Conservation (phyloP, 1,140 invertebrate species). For the Agraylea sexmaculata region DNA sequence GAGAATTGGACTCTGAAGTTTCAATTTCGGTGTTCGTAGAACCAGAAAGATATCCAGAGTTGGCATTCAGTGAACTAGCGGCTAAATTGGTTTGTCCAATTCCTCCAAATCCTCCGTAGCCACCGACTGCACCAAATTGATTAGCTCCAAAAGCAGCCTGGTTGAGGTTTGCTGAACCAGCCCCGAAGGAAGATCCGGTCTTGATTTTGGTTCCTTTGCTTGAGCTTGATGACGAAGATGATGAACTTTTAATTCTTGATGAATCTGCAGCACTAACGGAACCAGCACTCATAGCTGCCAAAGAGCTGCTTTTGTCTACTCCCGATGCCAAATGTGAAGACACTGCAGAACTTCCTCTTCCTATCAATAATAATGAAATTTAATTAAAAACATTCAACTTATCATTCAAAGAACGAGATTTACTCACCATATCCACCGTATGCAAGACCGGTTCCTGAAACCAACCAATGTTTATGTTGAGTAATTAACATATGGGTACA, state of each 20-base stretch:
- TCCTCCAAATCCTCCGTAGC: neutral
- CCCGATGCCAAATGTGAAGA: no score
- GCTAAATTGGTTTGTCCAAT: neutral
- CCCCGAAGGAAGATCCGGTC: constrained; percentile 6
- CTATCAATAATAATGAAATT: no score
- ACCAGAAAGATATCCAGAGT: constrained; percentile 3
- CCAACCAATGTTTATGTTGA: no score
- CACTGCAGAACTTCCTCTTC: no score
- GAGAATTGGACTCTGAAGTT: constrained; percentile 13
- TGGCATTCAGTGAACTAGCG: constrained; percentile 1
- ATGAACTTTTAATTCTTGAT: constrained; percentile 4
- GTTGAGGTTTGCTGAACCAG: constrained; percentile 6
- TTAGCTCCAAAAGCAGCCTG: neutral
- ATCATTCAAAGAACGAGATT: no score
- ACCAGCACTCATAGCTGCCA: neutral
- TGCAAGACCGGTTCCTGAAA: no score
- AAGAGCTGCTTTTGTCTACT: neutral
- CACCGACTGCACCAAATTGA: neutral
- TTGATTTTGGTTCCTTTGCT: constrained; percentile 14
- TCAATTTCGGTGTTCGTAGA: constrained; percentile 16
- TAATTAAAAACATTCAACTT: no score
- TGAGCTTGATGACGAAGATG: constrained; percentile 11
- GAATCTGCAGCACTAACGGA: neutral
- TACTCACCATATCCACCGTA: no score
- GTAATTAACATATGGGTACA: no score